These are phyloP conservation scores for Poecilus cupreus DNA, from an alignment of 2,888 invertebrate species.

Conservation along the genomic window DNA sequence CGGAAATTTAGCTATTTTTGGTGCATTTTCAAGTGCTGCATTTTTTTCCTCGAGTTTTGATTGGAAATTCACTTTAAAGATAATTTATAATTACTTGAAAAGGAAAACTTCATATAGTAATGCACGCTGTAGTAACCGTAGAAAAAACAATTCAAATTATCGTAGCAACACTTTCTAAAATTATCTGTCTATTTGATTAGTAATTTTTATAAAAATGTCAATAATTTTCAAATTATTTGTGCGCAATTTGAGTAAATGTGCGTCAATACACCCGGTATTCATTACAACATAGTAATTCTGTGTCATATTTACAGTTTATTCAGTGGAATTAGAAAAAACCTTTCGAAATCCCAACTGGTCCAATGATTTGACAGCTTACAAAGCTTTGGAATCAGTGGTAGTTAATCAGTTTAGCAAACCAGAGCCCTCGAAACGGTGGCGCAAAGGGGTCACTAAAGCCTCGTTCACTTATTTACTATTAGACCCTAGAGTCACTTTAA, in stretches of 20 bases:
- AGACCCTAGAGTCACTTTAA: constrained; percentile 88
- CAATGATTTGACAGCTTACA: constrained; percentile 74
- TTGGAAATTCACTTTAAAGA: no score
- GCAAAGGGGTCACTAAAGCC: constrained; percentile 85
- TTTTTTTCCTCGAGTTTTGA: no score
- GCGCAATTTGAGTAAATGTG: constrained; percentile 48
- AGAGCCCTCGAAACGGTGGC: constrained; percentile 77
- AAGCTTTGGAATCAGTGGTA: constrained; percentile 77
- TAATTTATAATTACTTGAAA: no score
- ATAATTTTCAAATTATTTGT: background rate
- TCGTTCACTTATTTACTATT: constrained; percentile 94
- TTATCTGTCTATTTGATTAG: background rate
- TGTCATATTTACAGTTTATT: constrained; percentile 75
- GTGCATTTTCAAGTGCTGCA: no score
- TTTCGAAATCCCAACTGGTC: constrained; percentile 76
- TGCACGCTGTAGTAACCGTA: no score
- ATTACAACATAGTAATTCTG: constrained; percentile 59
- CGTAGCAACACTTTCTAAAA: background rate
- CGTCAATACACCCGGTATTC: background rate
- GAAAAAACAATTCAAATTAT: background rate
- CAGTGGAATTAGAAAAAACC: constrained; percentile 80
- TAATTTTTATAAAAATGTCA: constrained; percentile 21
- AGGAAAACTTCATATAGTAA: no score
- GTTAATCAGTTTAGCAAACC: constrained; percentile 77
- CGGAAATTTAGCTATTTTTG: no score